A percentile compares a stretch with the other conserved stretches of the same genome.
These are phyloP conservation scores for Xiphorhynchus erythropygius DNA, from an alignment of 2,797 vertebrate genomes.

Conservation along the genomic window DNA sequence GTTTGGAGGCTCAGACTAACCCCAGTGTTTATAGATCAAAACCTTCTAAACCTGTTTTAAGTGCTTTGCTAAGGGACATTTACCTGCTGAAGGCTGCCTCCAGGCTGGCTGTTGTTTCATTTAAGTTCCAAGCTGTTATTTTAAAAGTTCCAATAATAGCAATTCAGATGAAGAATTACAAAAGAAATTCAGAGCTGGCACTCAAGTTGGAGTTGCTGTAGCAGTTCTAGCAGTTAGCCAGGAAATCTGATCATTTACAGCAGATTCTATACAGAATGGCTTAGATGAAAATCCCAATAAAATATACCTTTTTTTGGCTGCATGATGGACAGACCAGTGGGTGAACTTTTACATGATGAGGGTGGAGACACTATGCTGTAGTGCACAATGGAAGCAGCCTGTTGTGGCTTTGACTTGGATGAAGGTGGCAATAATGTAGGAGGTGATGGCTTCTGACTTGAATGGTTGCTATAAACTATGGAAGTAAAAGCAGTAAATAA, in stretches of 20 bases:
- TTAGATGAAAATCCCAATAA: constrained; percentile 21
- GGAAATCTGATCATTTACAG: neutral
- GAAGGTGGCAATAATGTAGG: constrained; percentile 64
- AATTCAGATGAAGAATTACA: neutral
- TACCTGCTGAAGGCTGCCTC: neutral
- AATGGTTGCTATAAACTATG: constrained; percentile 66
- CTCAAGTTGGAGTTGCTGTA: neutral
- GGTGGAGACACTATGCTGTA: constrained; percentile 64
- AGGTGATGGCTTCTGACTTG: constrained; percentile 65
- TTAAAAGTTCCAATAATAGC: neutral
- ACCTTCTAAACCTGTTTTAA: neutral
- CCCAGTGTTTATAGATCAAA: neutral
- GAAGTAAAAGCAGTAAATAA: constrained; percentile 54
- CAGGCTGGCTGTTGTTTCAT: neutral
- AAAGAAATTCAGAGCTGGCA: neutral
- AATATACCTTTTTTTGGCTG: constrained; percentile 67
- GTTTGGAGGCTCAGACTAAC: neutral
- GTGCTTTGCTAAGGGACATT: neutral
- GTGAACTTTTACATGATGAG: constrained; percentile 65
- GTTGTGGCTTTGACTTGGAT: constrained; percentile 64
- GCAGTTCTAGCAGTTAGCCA: neutral
- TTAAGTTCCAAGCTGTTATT: neutral
- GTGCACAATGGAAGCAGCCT: constrained; percentile 66
- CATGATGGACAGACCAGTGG: constrained; percentile 64
- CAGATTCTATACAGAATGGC: constrained; percentile 6